These are phyloP conservation scores for Tetanocera ferruginea DNA, from an alignment of 2,888 invertebrate species.

Conservation along the genomic window DNA sequence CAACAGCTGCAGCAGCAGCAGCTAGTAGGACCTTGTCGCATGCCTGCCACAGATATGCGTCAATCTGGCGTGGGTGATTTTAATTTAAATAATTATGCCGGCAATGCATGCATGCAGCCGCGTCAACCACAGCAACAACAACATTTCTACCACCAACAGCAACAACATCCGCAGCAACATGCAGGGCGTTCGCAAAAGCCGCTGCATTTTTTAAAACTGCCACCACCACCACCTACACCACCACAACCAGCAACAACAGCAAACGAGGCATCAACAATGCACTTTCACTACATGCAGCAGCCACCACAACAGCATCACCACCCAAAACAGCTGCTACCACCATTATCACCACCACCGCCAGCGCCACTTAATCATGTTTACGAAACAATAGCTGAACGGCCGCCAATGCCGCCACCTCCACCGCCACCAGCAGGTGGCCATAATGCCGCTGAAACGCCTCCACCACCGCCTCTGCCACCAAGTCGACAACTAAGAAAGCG, in stretches of 20 bases:
- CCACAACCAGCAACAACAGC: slow-evolving; percentile 38
- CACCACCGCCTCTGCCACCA: slow-evolving; percentile 50
- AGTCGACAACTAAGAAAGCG: slow-evolving; percentile 48
- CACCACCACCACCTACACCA: slow-evolving; percentile 49
- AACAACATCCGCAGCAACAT: slow-evolving; percentile 41
- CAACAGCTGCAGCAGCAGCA: slow-evolving; percentile 38
- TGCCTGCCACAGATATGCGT: not conserved
- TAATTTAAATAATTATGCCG: slow-evolving; percentile 36
- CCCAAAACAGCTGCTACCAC: slow-evolving; percentile 44
- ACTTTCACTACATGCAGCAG: slow-evolving; percentile 46
- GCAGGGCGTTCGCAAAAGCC: slow-evolving; percentile 43
- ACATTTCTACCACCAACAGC: slow-evolving; percentile 42
- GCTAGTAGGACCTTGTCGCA: slow-evolving; percentile 3
- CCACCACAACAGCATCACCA: slow-evolving; percentile 38
- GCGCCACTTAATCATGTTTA: slow-evolving; percentile 56
- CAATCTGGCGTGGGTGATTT: slow-evolving; percentile 21
- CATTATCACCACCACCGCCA: slow-evolving; percentile 46
- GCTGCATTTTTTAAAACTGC: slow-evolving; percentile 52
- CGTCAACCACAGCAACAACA: slow-evolving; percentile 38
- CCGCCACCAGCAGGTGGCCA: slow-evolving; percentile 23
- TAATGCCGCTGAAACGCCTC: not conserved
- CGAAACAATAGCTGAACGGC: slow-evolving; percentile 58
- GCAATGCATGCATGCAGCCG: slow-evolving; percentile 26
- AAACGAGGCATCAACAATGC: slow-evolving; percentile 43
- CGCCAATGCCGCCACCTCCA: slow-evolving; percentile 47